These are phyloP conservation scores for Drosophila ironensis DNA, from an alignment of 1,140 invertebrate species.

Conservation along the genomic window DNA sequence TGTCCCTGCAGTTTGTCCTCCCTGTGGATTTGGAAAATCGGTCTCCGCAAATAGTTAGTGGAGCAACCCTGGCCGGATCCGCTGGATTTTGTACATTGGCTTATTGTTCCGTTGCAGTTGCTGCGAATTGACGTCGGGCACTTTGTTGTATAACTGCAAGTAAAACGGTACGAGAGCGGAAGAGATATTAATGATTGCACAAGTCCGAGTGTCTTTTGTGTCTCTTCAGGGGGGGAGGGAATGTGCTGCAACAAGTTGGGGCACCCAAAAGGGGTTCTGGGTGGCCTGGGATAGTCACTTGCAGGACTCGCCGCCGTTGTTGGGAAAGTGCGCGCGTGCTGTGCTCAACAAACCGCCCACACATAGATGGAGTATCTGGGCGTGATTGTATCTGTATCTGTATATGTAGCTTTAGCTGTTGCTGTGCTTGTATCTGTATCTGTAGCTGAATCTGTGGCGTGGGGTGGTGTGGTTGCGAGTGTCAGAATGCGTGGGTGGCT, in stretches of 20 bases:
- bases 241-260: conserved; percentile 39
- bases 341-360: conserved; percentile 58
- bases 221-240: neutral
- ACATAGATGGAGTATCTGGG: conserved; percentile 31
- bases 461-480: conserved; percentile 23
- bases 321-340: conserved; percentile 60
- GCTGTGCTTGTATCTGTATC: conserved; percentile 9
- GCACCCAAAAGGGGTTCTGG: conserved; percentile 2
- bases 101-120: conserved; percentile 35
- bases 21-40: conserved; percentile 2
- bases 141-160: conserved; percentile 51
- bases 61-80: neutral
- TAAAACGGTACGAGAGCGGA: conserved; percentile 9
- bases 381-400: conserved; percentile 14
- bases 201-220: conserved; percentile 8
- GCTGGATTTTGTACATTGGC: conserved; percentile 9
- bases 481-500: conserved; percentile 68
- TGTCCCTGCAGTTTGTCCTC: conserved; percentile 8
- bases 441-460: conserved; percentile 5
- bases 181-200: conserved; percentile 17
- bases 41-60: neutral
- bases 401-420: conserved; percentile 9
- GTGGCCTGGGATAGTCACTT: conserved; percentile 25
- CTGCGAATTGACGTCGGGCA: conserved; percentile 30
- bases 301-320: conserved; percentile 42